Evolutionary conservation across 2,113 vertebrate species (phyloP).

Genomic region (Rynchops niger): DNA sequence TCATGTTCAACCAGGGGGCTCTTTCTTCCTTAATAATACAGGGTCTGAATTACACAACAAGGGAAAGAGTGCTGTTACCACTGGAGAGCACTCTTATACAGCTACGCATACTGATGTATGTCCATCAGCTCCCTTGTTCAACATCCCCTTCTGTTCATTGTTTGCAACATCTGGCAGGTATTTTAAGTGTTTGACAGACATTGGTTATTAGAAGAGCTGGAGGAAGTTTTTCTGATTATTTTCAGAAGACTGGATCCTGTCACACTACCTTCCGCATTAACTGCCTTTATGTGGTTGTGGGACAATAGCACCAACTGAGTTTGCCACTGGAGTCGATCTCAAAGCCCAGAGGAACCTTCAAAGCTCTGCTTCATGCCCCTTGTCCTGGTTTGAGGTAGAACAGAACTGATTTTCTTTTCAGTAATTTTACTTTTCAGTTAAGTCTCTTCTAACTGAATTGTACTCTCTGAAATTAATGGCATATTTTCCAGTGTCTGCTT

Average conservation of each 20-base stretch:
- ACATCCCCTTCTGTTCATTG: background rate
- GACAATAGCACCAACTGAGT: background rate
- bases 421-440: background rate
- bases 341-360: background rate
- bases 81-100: constrained; percentile 52
- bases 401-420: background rate
- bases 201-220: background rate
- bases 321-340: background rate
- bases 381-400: background rate
- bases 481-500: background rate
- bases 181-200: background rate
- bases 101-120: background rate
- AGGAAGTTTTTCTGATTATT: background rate
- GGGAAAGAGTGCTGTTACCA: background rate
- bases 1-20: background rate
- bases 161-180: background rate
- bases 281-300: background rate
- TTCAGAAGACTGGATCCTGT: background rate
- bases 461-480: background rate
- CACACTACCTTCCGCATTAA: background rate
- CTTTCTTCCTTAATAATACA: background rate
- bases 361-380: background rate
- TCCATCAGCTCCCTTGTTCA: background rate
- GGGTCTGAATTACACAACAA: background rate
- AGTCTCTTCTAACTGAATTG: background rate